phyloP scores from a whole-genome alignment of 2,113 vertebrate genomes.

The Petroica traversi region DNA sequence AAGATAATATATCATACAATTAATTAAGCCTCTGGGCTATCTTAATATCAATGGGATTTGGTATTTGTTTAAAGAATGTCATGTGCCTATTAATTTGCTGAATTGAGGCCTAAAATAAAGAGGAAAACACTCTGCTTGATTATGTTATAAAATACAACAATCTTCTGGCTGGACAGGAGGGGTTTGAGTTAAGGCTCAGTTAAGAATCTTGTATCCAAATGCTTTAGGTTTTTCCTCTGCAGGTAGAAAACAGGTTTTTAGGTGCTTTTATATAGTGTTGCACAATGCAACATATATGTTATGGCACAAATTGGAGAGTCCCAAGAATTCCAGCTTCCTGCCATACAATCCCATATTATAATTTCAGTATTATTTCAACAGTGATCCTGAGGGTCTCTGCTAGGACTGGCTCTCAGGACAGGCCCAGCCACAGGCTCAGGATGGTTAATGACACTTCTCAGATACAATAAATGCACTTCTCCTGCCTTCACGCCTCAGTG shows the following conservation, averaged over 20 bases:
- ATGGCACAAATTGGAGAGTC: background rate
- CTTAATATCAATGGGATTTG: background rate
- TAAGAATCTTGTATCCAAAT: background rate
- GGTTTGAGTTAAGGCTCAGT: background rate
- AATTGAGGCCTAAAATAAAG: background rate
- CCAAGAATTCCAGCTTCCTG: background rate
- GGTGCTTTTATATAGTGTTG: fast-evolving
- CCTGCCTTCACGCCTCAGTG: background rate
- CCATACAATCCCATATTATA: background rate
- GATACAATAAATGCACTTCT: background rate
- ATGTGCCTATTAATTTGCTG: background rate
- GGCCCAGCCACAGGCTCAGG: background rate
- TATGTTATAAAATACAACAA: background rate
- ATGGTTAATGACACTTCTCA: background rate
- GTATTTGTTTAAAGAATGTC: background rate
- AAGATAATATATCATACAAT: background rate
- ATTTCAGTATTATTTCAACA: background rate
- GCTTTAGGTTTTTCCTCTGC: background rate
- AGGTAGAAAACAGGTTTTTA: background rate
- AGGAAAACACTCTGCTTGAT: background rate
- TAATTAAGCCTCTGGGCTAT: background rate
- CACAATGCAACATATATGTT: fast-evolving
- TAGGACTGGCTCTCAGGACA: background rate
- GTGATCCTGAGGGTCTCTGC: background rate
- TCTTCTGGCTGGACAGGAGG: fast-evolving